Conservation (phyloP, 1,140 invertebrate species). For the Drosophila erecta region DNA sequence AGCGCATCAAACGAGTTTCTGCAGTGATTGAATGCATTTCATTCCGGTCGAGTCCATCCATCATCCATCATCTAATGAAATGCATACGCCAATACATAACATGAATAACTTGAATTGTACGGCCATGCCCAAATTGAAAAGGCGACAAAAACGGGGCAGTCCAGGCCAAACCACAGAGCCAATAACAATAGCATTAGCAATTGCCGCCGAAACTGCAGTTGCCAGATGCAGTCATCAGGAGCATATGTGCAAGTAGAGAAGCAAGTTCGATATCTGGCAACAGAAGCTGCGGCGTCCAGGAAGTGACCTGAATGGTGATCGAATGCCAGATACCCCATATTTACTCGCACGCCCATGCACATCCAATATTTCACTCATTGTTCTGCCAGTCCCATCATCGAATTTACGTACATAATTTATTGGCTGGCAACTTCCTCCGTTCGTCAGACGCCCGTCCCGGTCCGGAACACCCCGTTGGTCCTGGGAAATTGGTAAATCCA, state of each 20-base stretch:
- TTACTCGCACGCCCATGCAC: not conserved
- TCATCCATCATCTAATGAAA: slow-evolving; percentile 38
- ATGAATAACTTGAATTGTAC: slow-evolving; percentile 15
- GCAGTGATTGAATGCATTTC: slow-evolving; percentile 28
- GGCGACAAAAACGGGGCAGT: slow-evolving; percentile 8
- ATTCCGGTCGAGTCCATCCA: not conserved
- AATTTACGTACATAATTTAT: slow-evolving; percentile 19
- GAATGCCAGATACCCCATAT: slow-evolving; percentile 12
- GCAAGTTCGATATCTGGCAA: not conserved
- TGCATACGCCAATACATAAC: slow-evolving; percentile 40
- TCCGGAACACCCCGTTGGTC: slow-evolving; percentile 12
- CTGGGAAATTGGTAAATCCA: not conserved
- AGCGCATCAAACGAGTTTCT: slow-evolving; percentile 2
- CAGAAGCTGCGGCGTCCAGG: slow-evolving; percentile 8
- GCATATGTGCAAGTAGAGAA: not conserved
- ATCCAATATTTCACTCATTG: not conserved
- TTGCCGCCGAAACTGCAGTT: slow-evolving; percentile 1
- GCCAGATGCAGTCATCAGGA: not conserved
- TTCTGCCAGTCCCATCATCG: not conserved
- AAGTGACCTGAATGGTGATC: slow-evolving; percentile 14
- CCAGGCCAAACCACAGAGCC: not conserved
- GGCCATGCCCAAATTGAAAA: slow-evolving; percentile 11
- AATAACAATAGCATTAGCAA: slow-evolving; percentile 12
- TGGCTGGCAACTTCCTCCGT: slow-evolving; percentile 10
- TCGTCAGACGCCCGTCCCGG: not conserved